Evolutionary conservation across 2,113 vertebrate genomes (phyloP), one percentile per base, ranked within the genome.

Genomic region (Copsychus sechellarum): DNA sequence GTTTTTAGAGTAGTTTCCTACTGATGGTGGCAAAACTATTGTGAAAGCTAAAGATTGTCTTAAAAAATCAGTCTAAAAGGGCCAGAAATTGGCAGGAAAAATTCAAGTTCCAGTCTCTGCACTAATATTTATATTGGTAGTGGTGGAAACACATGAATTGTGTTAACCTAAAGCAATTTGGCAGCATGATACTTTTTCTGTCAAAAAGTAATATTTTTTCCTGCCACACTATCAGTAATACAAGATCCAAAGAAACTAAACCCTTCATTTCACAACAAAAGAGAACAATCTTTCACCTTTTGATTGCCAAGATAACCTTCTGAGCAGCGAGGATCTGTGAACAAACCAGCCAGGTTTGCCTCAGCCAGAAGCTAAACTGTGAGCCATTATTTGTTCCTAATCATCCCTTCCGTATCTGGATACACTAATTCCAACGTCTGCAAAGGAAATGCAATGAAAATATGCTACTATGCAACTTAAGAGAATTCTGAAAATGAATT

Each of bases 171-270:
- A 72, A 82, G 47, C 31, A 76, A 74, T 83, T 77, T 91, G 81
- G 48, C 62, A 85, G 28, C 1, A 0, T 56, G 24, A 18, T 61
- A 79, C 31, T 64, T 73, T 88, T 89, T 47, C 77, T 71, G 25
- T 62, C 78, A 58, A 71, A 91, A 89, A 66, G 14, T 14, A 57
- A 12, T 3, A 8, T 6, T 6, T 42, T 70, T 86, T 92, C 24
- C 34, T 88, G 60, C 47, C 26, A 21, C 36, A 54, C 57, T 80
- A 38, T 79, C 82, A 60, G 28, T 71, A 66, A 83, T 64, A 34
- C n/a, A 74, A 92, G 85, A 84, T 86, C 57, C 48, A 86, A 86
- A 83, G 71, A 92, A 81, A 78, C 60, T 53, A 78, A 78, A 62
- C 29, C 43, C 76, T 92, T 82, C 11, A 66, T 86, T 93, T 83